Evolutionary conservation across 1,140 invertebrate species (phyloP).

Genomic region (Brachionus manjavacas): DNA sequence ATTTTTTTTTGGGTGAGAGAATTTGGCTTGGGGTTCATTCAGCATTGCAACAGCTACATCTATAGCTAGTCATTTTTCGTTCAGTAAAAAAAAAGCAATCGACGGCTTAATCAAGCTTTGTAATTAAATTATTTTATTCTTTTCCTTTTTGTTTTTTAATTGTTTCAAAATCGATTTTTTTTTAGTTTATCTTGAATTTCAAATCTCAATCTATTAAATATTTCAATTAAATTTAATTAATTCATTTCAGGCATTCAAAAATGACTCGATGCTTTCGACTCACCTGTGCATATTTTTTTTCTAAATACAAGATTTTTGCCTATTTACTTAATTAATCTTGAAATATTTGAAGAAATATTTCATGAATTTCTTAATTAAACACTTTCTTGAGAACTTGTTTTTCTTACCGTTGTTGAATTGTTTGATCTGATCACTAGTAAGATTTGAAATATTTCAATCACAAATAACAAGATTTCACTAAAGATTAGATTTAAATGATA

Average conservation of each 20-base stretch:
- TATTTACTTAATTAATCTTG: slow-evolving; percentile 29
- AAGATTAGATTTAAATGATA: background rate
- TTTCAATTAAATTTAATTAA: slow-evolving; percentile 12
- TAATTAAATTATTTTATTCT: slow-evolving; percentile 14
- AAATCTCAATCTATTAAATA: background rate
- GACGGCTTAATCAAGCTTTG: background rate
- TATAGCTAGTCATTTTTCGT: background rate
- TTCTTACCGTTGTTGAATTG: background rate
- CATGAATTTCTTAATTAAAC: background rate
- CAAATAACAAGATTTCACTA: background rate
- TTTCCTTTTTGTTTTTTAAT: background rate
- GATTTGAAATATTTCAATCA: background rate
- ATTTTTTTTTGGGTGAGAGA: background rate
- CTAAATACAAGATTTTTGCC: background rate
- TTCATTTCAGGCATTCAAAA: background rate
- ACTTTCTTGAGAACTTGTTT: background rate
- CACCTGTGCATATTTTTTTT: background rate
- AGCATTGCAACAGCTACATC: background rate
- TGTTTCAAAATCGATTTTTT: slow-evolving; percentile 19
- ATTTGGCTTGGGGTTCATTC: background rate
- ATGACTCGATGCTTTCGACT: background rate
- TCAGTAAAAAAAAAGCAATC: background rate
- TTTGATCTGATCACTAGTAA: background rate
- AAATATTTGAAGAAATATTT: background rate
- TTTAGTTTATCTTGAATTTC: background rate